Conservation (phyloP, 2,797 vertebrate species). For the Tragelaphus oryx region DNA sequence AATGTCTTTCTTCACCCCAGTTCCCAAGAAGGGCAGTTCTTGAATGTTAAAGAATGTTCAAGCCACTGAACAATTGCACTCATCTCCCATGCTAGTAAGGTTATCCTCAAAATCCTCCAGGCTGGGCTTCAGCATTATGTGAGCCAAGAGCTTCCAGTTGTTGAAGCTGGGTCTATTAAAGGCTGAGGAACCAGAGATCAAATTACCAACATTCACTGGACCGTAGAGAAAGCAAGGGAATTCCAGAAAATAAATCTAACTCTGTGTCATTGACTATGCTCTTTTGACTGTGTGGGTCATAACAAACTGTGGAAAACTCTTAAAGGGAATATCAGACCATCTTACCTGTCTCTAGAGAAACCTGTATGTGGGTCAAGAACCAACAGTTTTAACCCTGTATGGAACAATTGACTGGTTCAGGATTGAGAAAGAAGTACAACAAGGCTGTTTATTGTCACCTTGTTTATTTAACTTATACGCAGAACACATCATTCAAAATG, state of each 20-base stretch:
- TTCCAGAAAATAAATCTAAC: neutral
- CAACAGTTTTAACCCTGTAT: neutral
- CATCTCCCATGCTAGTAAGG: neutral
- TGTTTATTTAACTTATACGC: neutral
- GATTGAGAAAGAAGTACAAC: neutral
- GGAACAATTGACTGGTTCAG: neutral
- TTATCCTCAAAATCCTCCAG: neutral
- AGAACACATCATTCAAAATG: neutral
- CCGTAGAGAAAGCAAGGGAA: neutral
- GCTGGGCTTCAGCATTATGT: neutral
- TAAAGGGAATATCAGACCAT: neutral
- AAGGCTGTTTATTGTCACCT: neutral
- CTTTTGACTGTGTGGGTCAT: neutral
- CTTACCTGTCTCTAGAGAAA: neutral
- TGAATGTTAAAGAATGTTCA: neutral
- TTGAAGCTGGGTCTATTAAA: neutral
- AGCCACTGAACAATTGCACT: neutral
- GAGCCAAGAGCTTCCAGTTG: neutral
- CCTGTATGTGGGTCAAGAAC: neutral
- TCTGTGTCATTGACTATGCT: neutral
- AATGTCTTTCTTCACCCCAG: neutral
- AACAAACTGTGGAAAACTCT: neutral
- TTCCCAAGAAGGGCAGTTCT: neutral
- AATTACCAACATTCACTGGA: neutral
- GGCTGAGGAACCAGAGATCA: neutral